Evolutionary conservation across 2,113 vertebrate species (phyloP).

Genomic region (Rhegmatorhina hoffmannsi): DNA sequence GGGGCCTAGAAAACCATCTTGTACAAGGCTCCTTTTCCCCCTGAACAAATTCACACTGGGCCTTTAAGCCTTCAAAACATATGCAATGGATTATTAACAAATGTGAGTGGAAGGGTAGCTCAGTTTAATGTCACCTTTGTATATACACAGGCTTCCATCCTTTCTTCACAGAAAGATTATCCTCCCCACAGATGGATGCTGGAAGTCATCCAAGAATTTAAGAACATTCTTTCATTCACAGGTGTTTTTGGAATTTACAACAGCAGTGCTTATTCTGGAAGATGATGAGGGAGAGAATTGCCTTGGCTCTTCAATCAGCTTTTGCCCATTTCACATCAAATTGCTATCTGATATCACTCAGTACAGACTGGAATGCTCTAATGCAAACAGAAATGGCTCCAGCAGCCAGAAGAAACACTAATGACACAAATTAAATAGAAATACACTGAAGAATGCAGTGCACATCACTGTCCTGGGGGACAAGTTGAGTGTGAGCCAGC

Average conservation of each 20-base stretch:
- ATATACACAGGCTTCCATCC: neutral
- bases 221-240: slow-evolving; percentile 53
- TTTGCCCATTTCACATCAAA: slow-evolving; percentile 5
- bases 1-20: neutral
- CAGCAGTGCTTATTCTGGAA: slow-evolving; percentile 28
- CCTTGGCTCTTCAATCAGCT: slow-evolving; percentile 33
- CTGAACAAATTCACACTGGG: neutral
- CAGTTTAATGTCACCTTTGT: slow-evolving; percentile 25
- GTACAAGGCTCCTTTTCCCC: neutral
- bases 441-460: neutral
- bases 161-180: slow-evolving; percentile 29
- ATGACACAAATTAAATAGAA: slow-evolving; percentile 4
- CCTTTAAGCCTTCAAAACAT: neutral
- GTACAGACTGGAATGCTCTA: slow-evolving; percentile 10
- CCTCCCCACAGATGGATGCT: slow-evolving; percentile 24
- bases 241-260: slow-evolving; percentile 38
- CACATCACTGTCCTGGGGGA: neutral
- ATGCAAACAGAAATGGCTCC: slow-evolving; percentile 13
- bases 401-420: neutral
- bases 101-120: slow-evolving; percentile 12
- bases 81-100: slow-evolving; percentile 32
- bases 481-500: neutral
- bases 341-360: slow-evolving; percentile 22
- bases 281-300: slow-evolving; percentile 53
- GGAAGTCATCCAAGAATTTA: slow-evolving; percentile 52